phyloP scores from a whole-genome alignment of 2,888 invertebrate species.

The Aelia acuminata region DNA sequence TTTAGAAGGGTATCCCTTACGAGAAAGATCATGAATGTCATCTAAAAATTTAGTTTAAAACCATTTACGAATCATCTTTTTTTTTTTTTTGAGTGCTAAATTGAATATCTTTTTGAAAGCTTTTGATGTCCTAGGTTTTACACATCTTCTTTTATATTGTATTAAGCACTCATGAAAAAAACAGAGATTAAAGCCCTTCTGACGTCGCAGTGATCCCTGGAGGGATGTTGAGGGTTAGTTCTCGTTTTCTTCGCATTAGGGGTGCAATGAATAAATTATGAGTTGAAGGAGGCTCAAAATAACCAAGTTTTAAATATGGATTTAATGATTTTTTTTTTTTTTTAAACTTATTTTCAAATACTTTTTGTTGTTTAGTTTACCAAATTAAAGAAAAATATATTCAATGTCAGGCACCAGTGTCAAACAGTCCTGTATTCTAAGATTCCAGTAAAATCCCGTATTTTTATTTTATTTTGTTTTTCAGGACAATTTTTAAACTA shows the following conservation, averaged over 20 bases:
- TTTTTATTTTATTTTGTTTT: too few species aligned
- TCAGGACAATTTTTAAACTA: too few species aligned
- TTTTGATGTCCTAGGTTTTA: slow-evolving; percentile 26
- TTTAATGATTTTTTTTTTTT: too few species aligned
- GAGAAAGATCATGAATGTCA: slow-evolving; percentile 21
- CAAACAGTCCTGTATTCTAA: too few species aligned
- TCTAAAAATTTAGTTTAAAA: slow-evolving; percentile 4
- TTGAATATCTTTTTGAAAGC: neutral
- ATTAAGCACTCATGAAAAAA: slow-evolving; percentile 34
- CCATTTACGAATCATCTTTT: neutral
- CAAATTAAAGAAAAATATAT: too few species aligned
- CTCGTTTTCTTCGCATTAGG: neutral
- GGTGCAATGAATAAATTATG: neutral
- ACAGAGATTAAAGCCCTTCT: slow-evolving; percentile 37
- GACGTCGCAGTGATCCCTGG: neutral
- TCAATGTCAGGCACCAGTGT: too few species aligned
- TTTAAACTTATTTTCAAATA: too few species aligned
- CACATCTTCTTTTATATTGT: slow-evolving; percentile 36
- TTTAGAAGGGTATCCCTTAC: slow-evolving; percentile 2
- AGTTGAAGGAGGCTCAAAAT: neutral
- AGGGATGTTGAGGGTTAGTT: neutral
- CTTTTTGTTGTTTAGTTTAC: too few species aligned
- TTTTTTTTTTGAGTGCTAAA: neutral
- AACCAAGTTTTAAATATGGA: too few species aligned
- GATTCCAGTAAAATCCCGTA: too few species aligned